A percentile compares a stretch with the other conserved stretches of the same genome.
Conservation (phyloP, 2,113 vertebrate species). For the Bubo scandiacus region DNA sequence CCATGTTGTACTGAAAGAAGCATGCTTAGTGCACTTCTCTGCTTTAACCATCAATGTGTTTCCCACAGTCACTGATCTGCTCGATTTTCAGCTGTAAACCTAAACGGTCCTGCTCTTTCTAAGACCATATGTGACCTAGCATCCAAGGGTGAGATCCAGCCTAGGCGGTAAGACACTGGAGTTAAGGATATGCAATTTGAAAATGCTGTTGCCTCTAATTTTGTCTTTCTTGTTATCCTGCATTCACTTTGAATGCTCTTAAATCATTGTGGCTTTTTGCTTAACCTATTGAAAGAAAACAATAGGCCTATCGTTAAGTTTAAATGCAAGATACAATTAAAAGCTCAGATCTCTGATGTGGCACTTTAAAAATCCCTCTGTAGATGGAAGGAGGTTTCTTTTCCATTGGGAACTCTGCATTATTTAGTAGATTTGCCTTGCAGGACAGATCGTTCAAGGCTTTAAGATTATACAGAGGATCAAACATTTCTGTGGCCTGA, state of each 20-base stretch:
- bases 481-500: conserved; percentile 45
- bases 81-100: background rate
- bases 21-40: background rate
- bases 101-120: background rate
- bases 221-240: background rate
- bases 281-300: background rate
- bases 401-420: conserved; percentile 42
- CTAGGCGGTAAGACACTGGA: background rate
- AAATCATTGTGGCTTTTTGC: background rate
- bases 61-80: background rate
- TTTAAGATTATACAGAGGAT: conserved; percentile 16
- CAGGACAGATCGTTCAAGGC: conserved; percentile 42
- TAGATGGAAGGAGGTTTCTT: conserved; percentile 42
- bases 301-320: background rate
- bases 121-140: background rate
- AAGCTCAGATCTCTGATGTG: conserved; percentile 24
- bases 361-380: conserved; percentile 23
- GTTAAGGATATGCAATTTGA: background rate
- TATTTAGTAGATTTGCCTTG: conserved; percentile 63
- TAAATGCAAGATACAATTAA: conserved; percentile 34
- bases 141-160: background rate
- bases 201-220: background rate
- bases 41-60: background rate
- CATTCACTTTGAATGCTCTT: background rate
- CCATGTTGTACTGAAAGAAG: background rate